Base-by-base conservation (phyloP, 2,888 invertebrate genomes). In the Monopis laevigella region DNA sequence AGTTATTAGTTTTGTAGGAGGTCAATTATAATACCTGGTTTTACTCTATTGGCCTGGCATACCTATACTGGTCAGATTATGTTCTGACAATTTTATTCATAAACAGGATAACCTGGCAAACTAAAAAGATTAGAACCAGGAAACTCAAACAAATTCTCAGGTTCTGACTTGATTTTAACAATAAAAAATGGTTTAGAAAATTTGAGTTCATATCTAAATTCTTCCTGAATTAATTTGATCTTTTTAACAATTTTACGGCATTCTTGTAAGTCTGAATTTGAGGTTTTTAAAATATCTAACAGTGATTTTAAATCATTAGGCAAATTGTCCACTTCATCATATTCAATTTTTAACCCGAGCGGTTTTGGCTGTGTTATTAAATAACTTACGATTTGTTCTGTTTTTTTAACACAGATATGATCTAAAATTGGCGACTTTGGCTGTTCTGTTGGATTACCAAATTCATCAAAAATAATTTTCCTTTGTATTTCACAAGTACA, bases 401-500 rank as follows among this genome's bases (percentile, higher is more conserved):
- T 35, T 46, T 55, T 66, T 38, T 56, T 57, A 0, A 56, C 52
- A 45, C 77, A 78, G 43, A 72, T 60, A 43, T 78, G 75, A 1
- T 55, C 59, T 2, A 56, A 49, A 1, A 46, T 44, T 2, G 41
- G 30, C 4, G 48, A 43, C 28, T 62, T 58, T 18, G n/a, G n/a
- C n/a, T 56, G 51, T 2, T 48, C 42, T 16, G 54, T 48, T 49
- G 68, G 55, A 26, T 60, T 50, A 1, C 78, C 80, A 5, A 73
- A 59, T 19, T 80, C 78, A 49, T 70, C 67, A 58, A 71, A 80
- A 5, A 74, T 49, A 39, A 70, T 69, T 51, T 72, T 78, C 45
- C 57, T 72, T 26, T 68, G 72, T 1, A 49, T 43, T 40, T 46
- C 47, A 49, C 75, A 77, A 2, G 50, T 48, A 47, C 77, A 38